These are phyloP conservation scores for Nothobranchius kuhntae DNA, from an alignment of 2,113 vertebrate genomes.

Conservation along the genomic window DNA sequence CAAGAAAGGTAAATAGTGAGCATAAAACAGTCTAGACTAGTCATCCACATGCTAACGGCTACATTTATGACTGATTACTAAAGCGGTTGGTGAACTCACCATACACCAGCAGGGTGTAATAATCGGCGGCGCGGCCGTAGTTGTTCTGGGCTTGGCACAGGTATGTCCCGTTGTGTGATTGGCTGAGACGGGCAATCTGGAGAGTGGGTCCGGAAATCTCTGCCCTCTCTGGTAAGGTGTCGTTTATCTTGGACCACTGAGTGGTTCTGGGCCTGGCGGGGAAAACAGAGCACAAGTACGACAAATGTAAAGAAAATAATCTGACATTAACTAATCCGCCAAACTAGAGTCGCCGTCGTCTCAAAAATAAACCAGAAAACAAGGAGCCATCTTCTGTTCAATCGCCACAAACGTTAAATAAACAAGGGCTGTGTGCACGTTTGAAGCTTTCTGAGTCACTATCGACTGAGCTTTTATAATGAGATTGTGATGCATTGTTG, in stretches of 20 bases:
- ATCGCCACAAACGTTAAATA: neutral
- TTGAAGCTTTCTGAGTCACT: neutral
- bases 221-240: constrained; percentile 86
- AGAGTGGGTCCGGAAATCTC: constrained; percentile 84
- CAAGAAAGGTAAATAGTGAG: constrained; percentile 13
- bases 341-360: too few relatives aligned
- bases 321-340: too few relatives aligned
- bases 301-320: too few relatives aligned
- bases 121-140: constrained; percentile 88
- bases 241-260: constrained; percentile 89
- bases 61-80: constrained; percentile 11
- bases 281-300: neutral
- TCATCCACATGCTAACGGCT: constrained; percentile 1
- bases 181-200: constrained; percentile 84
- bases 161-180: constrained; percentile 90
- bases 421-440: neutral
- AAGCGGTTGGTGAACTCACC: constrained; percentile 75
- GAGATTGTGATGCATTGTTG: neutral
- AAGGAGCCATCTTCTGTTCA: neutral
- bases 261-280: constrained; percentile 83
- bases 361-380: neutral
- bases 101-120: constrained; percentile 89
- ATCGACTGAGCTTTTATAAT: neutral
- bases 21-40: constrained; percentile 2
- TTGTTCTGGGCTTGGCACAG: constrained; percentile 90